phyloP scores from a whole-genome alignment of 2,113 vertebrate genomes.

The Bombycilla garrulus region DNA sequence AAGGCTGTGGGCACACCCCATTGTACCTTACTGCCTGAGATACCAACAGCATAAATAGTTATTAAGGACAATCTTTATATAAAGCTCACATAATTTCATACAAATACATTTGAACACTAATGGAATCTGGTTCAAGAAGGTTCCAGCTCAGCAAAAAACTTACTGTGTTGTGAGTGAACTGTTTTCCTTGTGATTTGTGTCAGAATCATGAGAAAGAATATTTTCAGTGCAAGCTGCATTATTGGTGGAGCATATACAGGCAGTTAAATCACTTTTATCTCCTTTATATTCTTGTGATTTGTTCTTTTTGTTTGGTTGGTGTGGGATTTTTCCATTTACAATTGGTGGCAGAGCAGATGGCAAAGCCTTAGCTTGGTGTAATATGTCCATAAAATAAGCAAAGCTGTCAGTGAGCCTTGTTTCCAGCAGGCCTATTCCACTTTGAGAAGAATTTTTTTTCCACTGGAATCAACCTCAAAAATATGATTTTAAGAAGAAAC shows the following conservation, averaged over 20 bases:
- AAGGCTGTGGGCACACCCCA: background rate
- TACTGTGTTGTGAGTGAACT: background rate
- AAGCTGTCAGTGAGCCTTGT: conserved; percentile 10
- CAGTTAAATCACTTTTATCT: conserved; percentile 65
- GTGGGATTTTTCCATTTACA: background rate
- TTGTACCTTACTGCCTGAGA: background rate
- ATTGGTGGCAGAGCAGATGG: conserved; percentile 55
- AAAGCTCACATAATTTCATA: background rate
- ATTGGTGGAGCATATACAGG: background rate
- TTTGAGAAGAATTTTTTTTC: conserved; percentile 22
- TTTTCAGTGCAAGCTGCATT: conserved; percentile 37
- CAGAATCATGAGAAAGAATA: conserved; percentile 48
- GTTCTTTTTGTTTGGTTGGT: background rate
- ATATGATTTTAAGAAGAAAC: conserved; percentile 7
- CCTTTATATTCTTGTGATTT: conserved; percentile 27
- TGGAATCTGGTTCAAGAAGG: background rate
- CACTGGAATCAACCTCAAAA: background rate
- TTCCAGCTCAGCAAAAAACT: conserved; percentile 19
- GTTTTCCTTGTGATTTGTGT: conserved; percentile 40
- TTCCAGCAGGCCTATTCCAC: background rate
- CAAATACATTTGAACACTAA: background rate
- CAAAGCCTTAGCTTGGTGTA: conserved; percentile 45
- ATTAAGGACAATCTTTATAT: background rate
- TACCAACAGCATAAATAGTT: background rate
- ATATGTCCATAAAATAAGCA: conserved; percentile 43